Evolutionary conservation across 1,140 invertebrate species (phyloP).

Genomic region (Drosophila ohnishii): DNA sequence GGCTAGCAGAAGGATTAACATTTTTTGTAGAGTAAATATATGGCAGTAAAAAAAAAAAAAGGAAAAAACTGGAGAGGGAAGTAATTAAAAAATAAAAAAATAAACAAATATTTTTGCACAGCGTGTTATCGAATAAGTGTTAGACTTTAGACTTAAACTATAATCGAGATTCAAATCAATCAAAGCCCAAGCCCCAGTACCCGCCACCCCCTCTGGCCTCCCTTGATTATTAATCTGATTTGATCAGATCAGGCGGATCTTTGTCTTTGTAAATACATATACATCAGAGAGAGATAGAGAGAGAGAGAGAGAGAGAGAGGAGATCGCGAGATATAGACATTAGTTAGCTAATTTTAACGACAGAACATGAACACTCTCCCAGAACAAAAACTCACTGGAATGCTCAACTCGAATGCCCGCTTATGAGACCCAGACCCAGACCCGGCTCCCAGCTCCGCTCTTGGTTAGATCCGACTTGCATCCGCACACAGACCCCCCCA

Average conservation of each 20-base stretch:
- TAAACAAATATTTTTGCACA: conserved; percentile 74
- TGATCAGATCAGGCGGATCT: conserved; percentile 32
- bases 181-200: conserved; percentile 17
- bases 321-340: conserved; percentile 42
- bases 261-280: conserved; percentile 50
- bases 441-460: background rate
- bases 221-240: conserved; percentile 19
- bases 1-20: conserved; percentile 44
- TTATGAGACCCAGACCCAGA: background rate
- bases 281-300: conserved; percentile 26
- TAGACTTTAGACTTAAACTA: conserved; percentile 66
- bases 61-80: conserved; percentile 9
- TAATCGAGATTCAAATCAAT: conserved; percentile 56
- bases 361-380: conserved; percentile 25
- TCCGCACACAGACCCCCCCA: conserved; percentile 12
- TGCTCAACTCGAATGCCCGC: conserved; percentile 15
- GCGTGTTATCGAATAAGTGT: conserved; percentile 76
- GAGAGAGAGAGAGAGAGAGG: background rate
- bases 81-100: conserved; percentile 34
- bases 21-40: conserved; percentile 58
- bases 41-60: conserved; percentile 17
- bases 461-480: conserved; percentile 15
- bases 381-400: conserved; percentile 5
- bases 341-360: conserved; percentile 71
- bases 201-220: background rate